These are phyloP conservation scores for Campoplex nolae DNA, from an alignment of 2,888 invertebrate species.

Conservation along the genomic window DNA sequence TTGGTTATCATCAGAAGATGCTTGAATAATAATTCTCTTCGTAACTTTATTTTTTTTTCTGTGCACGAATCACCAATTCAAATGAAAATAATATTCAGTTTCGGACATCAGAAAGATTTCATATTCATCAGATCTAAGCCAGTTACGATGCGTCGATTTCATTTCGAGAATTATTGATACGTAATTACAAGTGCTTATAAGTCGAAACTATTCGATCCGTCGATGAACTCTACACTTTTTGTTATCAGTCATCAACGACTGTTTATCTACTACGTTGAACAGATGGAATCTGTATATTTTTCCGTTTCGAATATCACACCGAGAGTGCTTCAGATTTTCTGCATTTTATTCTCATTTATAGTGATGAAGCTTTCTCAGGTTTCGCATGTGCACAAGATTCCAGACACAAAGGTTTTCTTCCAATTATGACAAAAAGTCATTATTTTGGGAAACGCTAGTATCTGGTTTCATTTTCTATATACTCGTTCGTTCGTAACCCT, in stretches of 20 bases:
- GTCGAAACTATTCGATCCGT: not conserved
- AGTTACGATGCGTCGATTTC: not conserved
- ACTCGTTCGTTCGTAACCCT: not conserved
- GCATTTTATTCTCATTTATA: not conserved
- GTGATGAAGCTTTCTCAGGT: not conserved
- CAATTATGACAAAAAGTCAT: not conserved
- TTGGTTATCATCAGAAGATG: not conserved
- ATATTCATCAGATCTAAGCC: not conserved
- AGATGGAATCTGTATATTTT: not conserved
- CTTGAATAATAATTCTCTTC: not conserved
- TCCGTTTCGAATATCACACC: not conserved
- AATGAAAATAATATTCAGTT: not conserved
- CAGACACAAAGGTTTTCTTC: not conserved
- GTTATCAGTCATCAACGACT: conserved; percentile 1
- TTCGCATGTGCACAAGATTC: not conserved
- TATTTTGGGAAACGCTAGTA: not conserved
- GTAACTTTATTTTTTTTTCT: not conserved
- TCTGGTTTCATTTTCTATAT: not conserved
- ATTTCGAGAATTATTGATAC: not conserved
- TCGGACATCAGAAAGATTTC: not conserved
- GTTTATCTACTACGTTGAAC: conserved; percentile 1
- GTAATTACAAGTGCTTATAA: not conserved
- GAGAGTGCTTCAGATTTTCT: not conserved
- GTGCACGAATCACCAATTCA: not conserved
- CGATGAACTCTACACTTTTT: conserved; percentile 21